A percentile compares a stretch with the other conserved stretches of the same genome.
phyloP scores from a whole-genome alignment of 2,113 vertebrate genomes.

The Erpornis zantholeuca region DNA sequence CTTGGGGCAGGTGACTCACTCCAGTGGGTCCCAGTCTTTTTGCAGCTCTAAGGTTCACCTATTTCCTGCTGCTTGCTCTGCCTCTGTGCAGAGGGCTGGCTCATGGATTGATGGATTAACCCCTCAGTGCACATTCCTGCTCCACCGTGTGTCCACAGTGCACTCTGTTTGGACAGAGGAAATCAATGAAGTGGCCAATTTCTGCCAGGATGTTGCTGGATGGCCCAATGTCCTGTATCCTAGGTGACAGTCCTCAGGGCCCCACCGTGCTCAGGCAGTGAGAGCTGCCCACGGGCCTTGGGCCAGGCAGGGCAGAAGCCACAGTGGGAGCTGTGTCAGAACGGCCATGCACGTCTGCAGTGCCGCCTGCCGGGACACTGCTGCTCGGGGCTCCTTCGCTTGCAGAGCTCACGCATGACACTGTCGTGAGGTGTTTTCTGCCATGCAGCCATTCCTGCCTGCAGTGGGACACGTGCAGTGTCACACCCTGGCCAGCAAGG shows the following conservation, averaged over 20 bases:
- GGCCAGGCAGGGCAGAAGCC: not conserved
- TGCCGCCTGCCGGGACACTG: not conserved
- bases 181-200: rapidly evolving
- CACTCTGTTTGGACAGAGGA: not conserved
- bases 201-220: not conserved
- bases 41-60: not conserved
- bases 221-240: rapidly evolving
- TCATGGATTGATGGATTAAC: not conserved
- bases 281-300: not conserved
- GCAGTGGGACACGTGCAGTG: rapidly evolving
- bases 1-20: not conserved
- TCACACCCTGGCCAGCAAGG: not conserved
- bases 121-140: rapidly evolving
- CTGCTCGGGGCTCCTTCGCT: not conserved
- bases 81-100: not conserved
- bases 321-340: not conserved
- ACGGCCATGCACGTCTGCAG: not conserved
- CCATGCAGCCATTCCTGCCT: not conserved
- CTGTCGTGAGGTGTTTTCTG: not conserved
- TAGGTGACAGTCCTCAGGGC: not conserved
- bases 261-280: rapidly evolving
- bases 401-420: rapidly evolving
- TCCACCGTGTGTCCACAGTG: rapidly evolving
- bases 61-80: not conserved
- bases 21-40: rapidly evolving